A percentile compares a stretch with the other conserved stretches of the same genome.
phyloP scores from a whole-genome alignment of 2,113 vertebrate genomes.

The Baryphthengus martii region DNA sequence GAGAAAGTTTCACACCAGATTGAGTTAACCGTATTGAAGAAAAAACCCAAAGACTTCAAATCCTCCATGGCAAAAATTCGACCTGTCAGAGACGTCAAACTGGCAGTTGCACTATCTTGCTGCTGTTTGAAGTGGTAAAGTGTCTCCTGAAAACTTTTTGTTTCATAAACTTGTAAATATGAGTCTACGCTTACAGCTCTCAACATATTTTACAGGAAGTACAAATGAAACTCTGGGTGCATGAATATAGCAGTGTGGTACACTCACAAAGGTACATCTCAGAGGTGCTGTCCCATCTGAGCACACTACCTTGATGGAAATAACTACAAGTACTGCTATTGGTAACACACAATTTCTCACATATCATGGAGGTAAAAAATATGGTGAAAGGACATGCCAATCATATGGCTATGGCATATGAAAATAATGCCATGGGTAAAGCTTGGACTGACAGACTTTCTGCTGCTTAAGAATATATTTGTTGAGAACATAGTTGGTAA shows the following conservation, averaged over 20 bases:
- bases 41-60: background rate
- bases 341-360: background rate
- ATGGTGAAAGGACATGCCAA: background rate
- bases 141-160: background rate
- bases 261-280: background rate
- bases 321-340: background rate
- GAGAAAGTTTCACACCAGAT: background rate
- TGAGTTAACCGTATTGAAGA: background rate
- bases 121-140: background rate
- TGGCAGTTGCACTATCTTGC: background rate
- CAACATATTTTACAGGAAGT: background rate
- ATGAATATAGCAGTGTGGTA: rapidly evolving
- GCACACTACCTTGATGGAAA: background rate
- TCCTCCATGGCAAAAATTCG: background rate
- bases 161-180: background rate
- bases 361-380: background rate
- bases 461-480: background rate
- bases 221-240: background rate
- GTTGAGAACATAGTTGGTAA: background rate
- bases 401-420: rapidly evolving
- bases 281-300: background rate
- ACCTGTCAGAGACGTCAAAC: background rate
- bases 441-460: background rate
- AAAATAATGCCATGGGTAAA: background rate
- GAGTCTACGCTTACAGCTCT: background rate